Evolutionary conservation across 2,888 invertebrate species (phyloP).

Genomic region (Eupeodes luniger): DNA sequence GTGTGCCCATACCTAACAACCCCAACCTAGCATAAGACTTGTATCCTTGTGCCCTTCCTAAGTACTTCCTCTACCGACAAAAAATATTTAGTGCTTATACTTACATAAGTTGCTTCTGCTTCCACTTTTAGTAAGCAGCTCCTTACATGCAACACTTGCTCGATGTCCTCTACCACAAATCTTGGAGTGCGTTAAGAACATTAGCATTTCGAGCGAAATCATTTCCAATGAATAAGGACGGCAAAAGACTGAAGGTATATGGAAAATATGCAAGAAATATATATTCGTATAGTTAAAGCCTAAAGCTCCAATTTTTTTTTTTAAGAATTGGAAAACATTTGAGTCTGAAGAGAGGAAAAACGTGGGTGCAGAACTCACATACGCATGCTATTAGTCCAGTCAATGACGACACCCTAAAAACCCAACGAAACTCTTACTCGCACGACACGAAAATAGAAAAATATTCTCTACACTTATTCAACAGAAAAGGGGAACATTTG

Average conservation of each 20-base stretch:
- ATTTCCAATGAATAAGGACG: slow-evolving; percentile 43
- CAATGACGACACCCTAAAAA: slow-evolving; percentile 70
- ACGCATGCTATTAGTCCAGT: slow-evolving; percentile 57
- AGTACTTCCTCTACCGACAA: slow-evolving; percentile 38
- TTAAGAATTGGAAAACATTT: slow-evolving; percentile 24
- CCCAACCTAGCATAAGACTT: slow-evolving; percentile 38
- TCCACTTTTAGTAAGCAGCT: slow-evolving; percentile 52
- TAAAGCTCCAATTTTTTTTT: slow-evolving; percentile 15
- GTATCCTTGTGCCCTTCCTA: slow-evolving; percentile 38
- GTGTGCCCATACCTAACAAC: slow-evolving; percentile 48
- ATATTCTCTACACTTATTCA: slow-evolving; percentile 35
- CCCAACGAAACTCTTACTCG: slow-evolving; percentile 63
- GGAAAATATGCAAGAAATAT: neutral
- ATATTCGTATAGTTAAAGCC: neutral
- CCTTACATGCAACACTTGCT: slow-evolving; percentile 29
- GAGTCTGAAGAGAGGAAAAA: slow-evolving; percentile 47
- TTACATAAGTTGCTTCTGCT: slow-evolving; percentile 50
- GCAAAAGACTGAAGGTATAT: slow-evolving; percentile 4
- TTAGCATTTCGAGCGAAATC: slow-evolving; percentile 38
- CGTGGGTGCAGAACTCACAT: slow-evolving; percentile 48
- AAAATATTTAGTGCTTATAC: slow-evolving; percentile 43
- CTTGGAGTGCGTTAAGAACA: slow-evolving; percentile 53
- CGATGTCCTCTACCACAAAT: slow-evolving; percentile 66
- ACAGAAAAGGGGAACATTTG: slow-evolving; percentile 20
- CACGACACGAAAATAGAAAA: neutral